These are phyloP conservation scores for Solea senegalensis DNA, from an alignment of 2,113 vertebrate species.

Conservation along the genomic window DNA sequence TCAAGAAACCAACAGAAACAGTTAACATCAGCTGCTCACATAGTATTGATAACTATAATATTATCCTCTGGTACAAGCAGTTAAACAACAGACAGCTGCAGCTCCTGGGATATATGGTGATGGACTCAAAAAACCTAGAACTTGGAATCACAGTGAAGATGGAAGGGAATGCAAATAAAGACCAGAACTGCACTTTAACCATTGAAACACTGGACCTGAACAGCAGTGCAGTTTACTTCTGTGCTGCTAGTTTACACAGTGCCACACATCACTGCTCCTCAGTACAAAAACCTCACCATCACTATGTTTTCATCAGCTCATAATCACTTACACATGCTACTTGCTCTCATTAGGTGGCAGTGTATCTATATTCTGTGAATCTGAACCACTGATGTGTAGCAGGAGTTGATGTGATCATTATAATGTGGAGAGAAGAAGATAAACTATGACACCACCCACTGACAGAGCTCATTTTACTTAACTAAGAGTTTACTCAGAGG, in stretches of 20 bases:
- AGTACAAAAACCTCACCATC: conserved; percentile 52
- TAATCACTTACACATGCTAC: too few relatives aligned
- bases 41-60: neutral
- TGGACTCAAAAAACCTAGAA: rapidly evolving
- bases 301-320: neutral
- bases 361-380: neutral
- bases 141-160: neutral
- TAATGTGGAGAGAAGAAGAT: too few relatives aligned
- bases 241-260: conserved; percentile 54
- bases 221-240: conserved; percentile 45
- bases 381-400: too few relatives aligned
- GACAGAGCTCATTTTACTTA: too few relatives aligned
- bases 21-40: conserved; percentile 53
- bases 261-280: conserved; percentile 1
- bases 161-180: neutral
- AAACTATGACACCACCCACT: too few relatives aligned
- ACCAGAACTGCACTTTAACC: conserved; percentile 3
- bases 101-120: conserved; percentile 44
- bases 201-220: neutral
- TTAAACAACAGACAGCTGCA: neutral
- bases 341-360: neutral
- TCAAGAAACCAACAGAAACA: neutral
- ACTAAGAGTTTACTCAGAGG: too few relatives aligned
- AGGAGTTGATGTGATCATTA: too few relatives aligned
- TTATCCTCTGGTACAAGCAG: neutral